These are phyloP conservation scores for Hepsetus odoe DNA, from an alignment of 2,113 vertebrate genomes.

Conservation along the genomic window DNA sequence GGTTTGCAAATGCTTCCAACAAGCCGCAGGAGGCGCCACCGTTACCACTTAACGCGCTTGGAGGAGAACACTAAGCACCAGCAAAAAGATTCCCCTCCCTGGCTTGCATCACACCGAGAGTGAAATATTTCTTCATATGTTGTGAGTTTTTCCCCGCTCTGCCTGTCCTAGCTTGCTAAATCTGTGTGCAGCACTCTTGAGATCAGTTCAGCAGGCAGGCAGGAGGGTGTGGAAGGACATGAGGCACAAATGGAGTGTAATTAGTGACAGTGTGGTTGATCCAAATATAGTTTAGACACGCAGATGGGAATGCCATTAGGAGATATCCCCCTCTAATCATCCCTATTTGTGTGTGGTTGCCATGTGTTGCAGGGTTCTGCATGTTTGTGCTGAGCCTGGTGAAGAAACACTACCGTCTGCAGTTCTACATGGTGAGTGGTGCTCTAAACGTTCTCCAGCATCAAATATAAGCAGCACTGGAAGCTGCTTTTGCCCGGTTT, in stretches of 20 bases:
- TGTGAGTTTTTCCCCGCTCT: no score
- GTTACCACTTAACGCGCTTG: no score
- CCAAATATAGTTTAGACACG: slow-evolving; percentile 23
- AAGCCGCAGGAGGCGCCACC: no score
- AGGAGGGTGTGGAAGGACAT: no score
- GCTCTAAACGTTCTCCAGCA: not conserved
- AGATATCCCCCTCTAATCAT: slow-evolving; percentile 20
- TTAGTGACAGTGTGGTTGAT: slow-evolving; percentile 13
- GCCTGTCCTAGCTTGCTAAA: not conserved
- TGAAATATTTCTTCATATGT: no score
- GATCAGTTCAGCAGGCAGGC: not conserved
- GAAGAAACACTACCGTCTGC: slow-evolving; percentile 98
- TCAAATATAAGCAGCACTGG: not conserved
- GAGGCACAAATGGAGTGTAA: slow-evolving; percentile 12
- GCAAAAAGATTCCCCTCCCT: no score
- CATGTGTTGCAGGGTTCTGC: slow-evolving; percentile 85
- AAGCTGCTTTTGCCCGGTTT: no score
- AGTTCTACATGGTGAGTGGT: slow-evolving; percentile 96
- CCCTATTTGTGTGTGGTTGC: not conserved
- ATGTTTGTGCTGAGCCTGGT: slow-evolving; percentile 99
- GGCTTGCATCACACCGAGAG: no score
- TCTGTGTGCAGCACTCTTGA: not conserved
- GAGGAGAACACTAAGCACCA: no score
- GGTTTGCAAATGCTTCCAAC: no score
- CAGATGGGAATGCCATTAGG: slow-evolving; percentile 24